phyloP scores from a whole-genome alignment of 2,888 invertebrate genomes.

The Elaeidobius kamerunicus region DNA sequence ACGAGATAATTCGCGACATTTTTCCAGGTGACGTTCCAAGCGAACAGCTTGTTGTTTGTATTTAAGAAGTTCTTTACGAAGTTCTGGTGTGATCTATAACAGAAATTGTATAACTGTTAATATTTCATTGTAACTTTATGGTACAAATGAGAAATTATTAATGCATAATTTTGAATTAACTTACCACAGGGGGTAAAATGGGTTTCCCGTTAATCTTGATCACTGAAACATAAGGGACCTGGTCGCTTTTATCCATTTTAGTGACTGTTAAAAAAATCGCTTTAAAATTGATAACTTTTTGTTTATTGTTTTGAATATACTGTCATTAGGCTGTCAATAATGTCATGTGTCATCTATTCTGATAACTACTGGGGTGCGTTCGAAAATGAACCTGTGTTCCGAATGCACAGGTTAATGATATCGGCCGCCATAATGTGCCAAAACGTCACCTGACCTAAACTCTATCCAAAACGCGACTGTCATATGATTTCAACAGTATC shows the following conservation, averaged over 20 bases:
- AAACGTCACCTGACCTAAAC: too few species aligned
- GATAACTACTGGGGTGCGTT: too few species aligned
- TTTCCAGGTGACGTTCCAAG: conserved; percentile 58
- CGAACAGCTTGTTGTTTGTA: conserved; percentile 65
- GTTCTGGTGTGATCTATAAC: conserved; percentile 63
- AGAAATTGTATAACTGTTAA: conserved; percentile 20
- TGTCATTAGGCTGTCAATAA: too few species aligned
- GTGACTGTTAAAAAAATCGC: neutral
- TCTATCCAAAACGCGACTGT: too few species aligned
- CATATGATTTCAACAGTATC: too few species aligned
- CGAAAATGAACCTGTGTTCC: too few species aligned
- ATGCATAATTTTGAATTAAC: conserved; percentile 38
- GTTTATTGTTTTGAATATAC: neutral
- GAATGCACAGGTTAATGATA: too few species aligned
- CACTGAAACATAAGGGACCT: conserved; percentile 54
- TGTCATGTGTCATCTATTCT: too few species aligned
- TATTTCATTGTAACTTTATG: too few species aligned
- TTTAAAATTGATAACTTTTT: neutral
- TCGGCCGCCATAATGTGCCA: too few species aligned
- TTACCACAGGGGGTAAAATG: conserved; percentile 74
- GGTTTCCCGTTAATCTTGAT: conserved; percentile 72
- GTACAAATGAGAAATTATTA: neutral
- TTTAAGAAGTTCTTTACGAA: conserved; percentile 62
- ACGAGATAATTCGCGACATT: conserved; percentile 50
- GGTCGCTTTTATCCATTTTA: neutral